phyloP scores from a whole-genome alignment of 2,797 vertebrate genomes.

The Nannoperca obscura region DNA sequence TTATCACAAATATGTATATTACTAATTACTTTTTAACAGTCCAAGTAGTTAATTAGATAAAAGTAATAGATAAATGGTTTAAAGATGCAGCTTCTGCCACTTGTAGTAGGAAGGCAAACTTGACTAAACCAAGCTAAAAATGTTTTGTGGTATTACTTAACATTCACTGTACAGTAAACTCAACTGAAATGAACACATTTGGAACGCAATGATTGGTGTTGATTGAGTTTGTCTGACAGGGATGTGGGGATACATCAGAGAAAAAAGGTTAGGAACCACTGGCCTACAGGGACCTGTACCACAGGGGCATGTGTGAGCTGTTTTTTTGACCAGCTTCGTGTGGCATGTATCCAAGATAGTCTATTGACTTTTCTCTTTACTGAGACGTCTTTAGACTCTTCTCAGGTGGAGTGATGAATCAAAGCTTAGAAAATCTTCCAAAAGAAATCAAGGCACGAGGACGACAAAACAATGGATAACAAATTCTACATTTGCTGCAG shows the following conservation, averaged over 20 bases:
- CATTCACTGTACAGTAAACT: background rate
- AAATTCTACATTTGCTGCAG: constrained; percentile 33
- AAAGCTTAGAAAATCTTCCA: constrained; percentile 36
- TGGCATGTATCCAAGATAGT: constrained; percentile 27
- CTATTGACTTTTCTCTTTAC: constrained; percentile 55
- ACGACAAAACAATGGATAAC: constrained; percentile 44
- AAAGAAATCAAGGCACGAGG: constrained; percentile 33
- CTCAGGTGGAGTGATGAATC: constrained; percentile 41
- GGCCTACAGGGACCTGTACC: background rate
- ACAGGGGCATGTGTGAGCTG: background rate
- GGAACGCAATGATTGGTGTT: background rate
- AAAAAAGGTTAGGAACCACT: background rate
- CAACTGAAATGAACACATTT: background rate
- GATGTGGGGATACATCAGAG: background rate
- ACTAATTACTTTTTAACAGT: no score
- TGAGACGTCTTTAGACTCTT: constrained; percentile 44
- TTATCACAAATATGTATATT: no score
- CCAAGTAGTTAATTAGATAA: background rate
- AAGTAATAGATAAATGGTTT: background rate
- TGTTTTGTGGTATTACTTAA: background rate
- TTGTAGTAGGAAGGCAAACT: background rate
- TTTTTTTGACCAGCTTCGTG: constrained; percentile 19
- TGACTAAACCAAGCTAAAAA: background rate
- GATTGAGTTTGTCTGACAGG: background rate
- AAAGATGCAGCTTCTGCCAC: background rate